phyloP scores from a whole-genome alignment of 2,888 invertebrate genomes.

The Tuberolachnus salignus region DNA sequence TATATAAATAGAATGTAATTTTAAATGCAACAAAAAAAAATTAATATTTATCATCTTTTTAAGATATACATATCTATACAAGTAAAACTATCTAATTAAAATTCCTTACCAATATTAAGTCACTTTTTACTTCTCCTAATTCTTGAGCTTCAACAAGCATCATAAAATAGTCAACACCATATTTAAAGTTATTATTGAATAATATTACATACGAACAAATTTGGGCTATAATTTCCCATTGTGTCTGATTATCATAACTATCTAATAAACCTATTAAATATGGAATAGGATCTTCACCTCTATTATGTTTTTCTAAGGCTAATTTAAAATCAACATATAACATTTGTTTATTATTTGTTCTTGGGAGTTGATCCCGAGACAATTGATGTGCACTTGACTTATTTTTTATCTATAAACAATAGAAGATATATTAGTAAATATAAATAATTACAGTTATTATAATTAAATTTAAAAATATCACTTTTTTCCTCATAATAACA shows the following conservation, averaged over 20 bases:
- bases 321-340: not conserved
- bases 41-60: too few relatives aligned
- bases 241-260: not conserved
- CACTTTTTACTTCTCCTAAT: not conserved
- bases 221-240: slow-evolving; percentile 19
- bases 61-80: too few relatives aligned
- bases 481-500: not conserved
- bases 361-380: not conserved
- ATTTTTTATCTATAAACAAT: not conserved
- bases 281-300: slow-evolving; percentile 27
- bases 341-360: not conserved
- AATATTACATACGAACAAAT: slow-evolving; percentile 25
- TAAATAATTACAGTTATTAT: not conserved
- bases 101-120: slow-evolving; percentile 12
- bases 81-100: not conserved
- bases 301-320: slow-evolving; percentile 9
- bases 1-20: too few relatives aligned
- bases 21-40: too few relatives aligned
- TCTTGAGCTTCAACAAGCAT: slow-evolving; percentile 11
- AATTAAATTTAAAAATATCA: not conserved
- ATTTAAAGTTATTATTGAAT: not conserved
- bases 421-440: too few relatives aligned
- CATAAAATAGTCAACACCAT: not conserved
- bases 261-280: not conserved
- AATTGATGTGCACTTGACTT: not conserved